A percentile compares a stretch with the other conserved stretches of the same genome.
Conservation (phyloP, 2,888 invertebrate genomes). For the Biston betularia region DNA sequence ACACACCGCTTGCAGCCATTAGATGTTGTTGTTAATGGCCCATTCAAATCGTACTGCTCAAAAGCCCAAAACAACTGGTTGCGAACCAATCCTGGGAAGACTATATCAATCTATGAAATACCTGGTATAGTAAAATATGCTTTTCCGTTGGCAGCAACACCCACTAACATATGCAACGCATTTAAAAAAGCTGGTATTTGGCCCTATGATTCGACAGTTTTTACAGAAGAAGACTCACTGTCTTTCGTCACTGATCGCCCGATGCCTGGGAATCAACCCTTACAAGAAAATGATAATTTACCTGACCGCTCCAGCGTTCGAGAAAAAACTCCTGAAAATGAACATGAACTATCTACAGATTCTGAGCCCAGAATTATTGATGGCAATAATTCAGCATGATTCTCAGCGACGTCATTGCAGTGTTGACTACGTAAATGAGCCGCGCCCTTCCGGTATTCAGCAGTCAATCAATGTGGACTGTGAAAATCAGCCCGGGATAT, state of each 20-base stretch:
- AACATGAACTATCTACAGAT: neutral
- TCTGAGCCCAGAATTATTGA: neutral
- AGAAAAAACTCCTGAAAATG: constrained; percentile 1
- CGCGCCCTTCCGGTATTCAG: neutral
- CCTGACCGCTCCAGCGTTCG: neutral
- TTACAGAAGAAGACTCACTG: constrained; percentile 16
- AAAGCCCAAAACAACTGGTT: constrained; percentile 44
- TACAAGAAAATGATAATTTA: constrained; percentile 1
- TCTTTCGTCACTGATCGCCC: constrained; percentile 40
- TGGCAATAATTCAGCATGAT: neutral
- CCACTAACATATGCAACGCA: neutral
- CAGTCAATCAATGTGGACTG: neutral
- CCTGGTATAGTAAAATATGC: constrained; percentile 43
- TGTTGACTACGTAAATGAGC: neutral
- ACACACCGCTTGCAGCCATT: constrained; percentile 42
- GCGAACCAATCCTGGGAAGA: constrained; percentile 37
- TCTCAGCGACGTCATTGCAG: neutral
- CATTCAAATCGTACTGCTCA: constrained; percentile 42
- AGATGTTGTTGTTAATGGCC: constrained; percentile 44
- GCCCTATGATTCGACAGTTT: neutral
- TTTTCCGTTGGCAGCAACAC: constrained; percentile 6
- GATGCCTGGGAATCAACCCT: constrained; percentile 13
- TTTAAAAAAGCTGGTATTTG: constrained; percentile 10
- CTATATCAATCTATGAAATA: too few relatives aligned
- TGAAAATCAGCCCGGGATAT: constrained; percentile 8